Base-by-base conservation (phyloP, 1,140 invertebrate genomes). In the Hycleus cichorii region DNA sequence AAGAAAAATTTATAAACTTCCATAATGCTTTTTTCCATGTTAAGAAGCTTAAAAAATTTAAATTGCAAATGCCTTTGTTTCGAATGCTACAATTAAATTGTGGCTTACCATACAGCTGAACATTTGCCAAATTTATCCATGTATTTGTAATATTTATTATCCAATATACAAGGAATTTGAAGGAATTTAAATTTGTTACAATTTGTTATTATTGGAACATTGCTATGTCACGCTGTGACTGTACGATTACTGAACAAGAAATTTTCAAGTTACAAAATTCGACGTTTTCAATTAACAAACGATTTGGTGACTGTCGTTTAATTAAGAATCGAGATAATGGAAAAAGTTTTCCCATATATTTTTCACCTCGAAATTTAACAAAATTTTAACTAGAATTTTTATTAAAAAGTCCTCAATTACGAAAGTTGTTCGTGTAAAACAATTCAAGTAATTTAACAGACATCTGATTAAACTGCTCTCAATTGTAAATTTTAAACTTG, bases 371-470 rank as follows among this genome's bases (percentile, higher is more conserved):
- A 58, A 58, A 25, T 39, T 11, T 25, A 56, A 57, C 47, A 42
- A 40, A 47, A 49, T 57, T 57, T 57, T 47, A 52, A 45, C 25
- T 4, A 25, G 32, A 42, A 45, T 25, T 52, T 58, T 58, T 51
- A 58, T 58, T 44, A 47, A 24, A 42, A 58, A 58, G 45, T 42
- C 52, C 52, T 44, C 24, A 26, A 18, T 39, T 45, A 52, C 42
- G 49, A 53, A 43, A 58, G 27, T 18, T 47, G 49, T 51, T 39
- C 25, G 38, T 32, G 2, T 32, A 51, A 58, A 53, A 52, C 48
- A 49, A 52, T 58, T 58, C 52, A 52, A 58, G 42, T 58, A 39
- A 47, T 51, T 52, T 52, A 58, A 58, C 57, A 58, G 45, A 45
- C 44, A 58, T 58, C 57, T 58, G 57, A 58, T 58, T 58, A 58